A percentile compares a stretch with the other conserved stretches of the same genome.
Evolutionary conservation across 2,113 vertebrate genomes (phyloP).

Genomic region (Onychostruthus taczanowskii): DNA sequence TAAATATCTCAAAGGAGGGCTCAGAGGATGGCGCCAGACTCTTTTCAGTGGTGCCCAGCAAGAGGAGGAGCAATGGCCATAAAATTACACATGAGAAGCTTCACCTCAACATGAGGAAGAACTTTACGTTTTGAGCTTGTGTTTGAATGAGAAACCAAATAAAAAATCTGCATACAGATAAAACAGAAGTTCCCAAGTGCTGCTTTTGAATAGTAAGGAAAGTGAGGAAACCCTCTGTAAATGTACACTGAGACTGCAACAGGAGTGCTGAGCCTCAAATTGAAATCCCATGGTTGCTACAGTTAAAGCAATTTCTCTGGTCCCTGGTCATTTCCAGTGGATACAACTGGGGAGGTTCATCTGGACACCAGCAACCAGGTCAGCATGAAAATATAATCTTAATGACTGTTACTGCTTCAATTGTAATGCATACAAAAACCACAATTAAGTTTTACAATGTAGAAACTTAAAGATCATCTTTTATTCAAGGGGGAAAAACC

Average conservation of each 20-base stretch:
- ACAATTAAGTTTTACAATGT: neutral
- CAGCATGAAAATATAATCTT: neutral
- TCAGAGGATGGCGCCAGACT: neutral
- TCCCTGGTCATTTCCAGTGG: neutral
- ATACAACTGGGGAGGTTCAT: neutral
- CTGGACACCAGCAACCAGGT: neutral
- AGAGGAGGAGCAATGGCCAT: neutral
- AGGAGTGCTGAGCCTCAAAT: neutral
- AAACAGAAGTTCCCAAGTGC: neutral
- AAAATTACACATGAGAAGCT: no score
- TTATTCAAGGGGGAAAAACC: neutral
- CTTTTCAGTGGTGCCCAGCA: neutral
- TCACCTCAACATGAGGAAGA: neutral
- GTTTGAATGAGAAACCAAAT: neutral
- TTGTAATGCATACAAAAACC: neutral
- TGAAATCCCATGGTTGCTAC: fast-evolving
- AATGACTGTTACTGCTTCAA: neutral
- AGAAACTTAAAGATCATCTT: neutral
- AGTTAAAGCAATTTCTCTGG: neutral
- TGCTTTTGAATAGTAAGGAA: neutral
- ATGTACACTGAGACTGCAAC: fast-evolving
- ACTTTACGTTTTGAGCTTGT: neutral
- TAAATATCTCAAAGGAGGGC: neutral
- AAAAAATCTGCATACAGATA: neutral
- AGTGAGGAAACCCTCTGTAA: neutral